Evolutionary conservation across 2,113 vertebrate species (phyloP).

Genomic region (Alces alces): DNA sequence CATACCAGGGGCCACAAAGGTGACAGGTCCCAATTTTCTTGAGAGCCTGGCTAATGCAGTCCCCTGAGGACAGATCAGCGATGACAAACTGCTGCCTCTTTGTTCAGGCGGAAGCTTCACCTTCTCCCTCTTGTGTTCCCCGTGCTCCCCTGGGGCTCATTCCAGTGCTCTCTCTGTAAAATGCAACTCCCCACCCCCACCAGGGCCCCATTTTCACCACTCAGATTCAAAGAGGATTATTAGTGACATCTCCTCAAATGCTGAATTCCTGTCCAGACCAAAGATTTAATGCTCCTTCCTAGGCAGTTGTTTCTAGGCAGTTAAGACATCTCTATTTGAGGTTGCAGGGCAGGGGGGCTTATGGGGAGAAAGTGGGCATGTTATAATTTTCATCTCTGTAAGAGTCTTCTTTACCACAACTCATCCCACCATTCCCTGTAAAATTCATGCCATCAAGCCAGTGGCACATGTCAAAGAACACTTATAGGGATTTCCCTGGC

Average conservation of each 20-base stretch:
- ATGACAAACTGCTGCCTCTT: constrained; percentile 1
- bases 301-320: not conserved
- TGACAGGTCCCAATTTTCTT: not conserved
- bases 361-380: not conserved
- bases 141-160: constrained; percentile 44
- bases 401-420: not conserved
- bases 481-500: not conserved
- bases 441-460: not conserved
- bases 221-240: constrained; percentile 31
- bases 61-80: not conserved
- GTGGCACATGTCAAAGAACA: not conserved
- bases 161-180: constrained; percentile 27
- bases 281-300: not conserved
- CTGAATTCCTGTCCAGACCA: constrained; percentile 39
- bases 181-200: not conserved
- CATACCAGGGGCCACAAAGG: not conserved
- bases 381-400: not conserved
- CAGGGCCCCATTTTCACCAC: constrained; percentile 26
- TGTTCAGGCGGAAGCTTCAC: not conserved
- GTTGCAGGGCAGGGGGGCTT: not conserved
- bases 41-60: not conserved
- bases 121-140: not conserved
- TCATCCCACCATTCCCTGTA: not conserved
- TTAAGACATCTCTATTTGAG: not conserved
- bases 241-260: constrained; percentile 43